Percentiles rank a stretch among this genome's conserved stretches.
Evolutionary conservation across 1,140 invertebrate genomes (phyloP).

Genomic region (Mamestra configurata): DNA sequence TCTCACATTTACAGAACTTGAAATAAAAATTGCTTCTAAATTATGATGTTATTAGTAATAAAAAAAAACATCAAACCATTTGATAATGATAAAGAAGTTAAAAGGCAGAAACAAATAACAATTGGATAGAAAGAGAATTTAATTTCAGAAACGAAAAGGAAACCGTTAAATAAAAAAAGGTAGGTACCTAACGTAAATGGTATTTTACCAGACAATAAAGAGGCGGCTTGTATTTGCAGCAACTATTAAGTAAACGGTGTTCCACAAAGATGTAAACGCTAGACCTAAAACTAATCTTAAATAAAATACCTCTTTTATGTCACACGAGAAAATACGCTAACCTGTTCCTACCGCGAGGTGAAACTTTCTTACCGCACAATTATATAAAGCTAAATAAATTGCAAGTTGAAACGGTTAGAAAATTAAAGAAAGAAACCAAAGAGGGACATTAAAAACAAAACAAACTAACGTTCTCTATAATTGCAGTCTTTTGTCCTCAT

Average conservation of each 20-base stretch:
- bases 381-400: conserved; percentile 28
- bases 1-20: no score
- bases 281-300: not conserved
- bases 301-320: conserved; percentile 1
- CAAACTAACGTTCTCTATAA: conserved; percentile 24
- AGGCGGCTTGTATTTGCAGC: no score
- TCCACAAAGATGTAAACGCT: not conserved
- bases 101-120: no score
- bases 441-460: conserved; percentile 17
- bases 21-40: no score
- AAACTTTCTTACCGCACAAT: conserved; percentile 16
- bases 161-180: no score
- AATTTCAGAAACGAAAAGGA: no score
- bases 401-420: conserved; percentile 13
- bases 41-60: no score
- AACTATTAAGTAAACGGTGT: not conserved
- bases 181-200: no score
- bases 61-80: no score
- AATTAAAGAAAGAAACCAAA: conserved; percentile 14
- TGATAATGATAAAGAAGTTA: no score
- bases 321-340: not conserved
- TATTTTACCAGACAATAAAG: no score
- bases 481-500: conserved; percentile 19
- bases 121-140: no score
- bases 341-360: not conserved